These are phyloP conservation scores for Temnothorax nylanderi DNA, from an alignment of 1,140 invertebrate genomes.

Conservation along the genomic window DNA sequence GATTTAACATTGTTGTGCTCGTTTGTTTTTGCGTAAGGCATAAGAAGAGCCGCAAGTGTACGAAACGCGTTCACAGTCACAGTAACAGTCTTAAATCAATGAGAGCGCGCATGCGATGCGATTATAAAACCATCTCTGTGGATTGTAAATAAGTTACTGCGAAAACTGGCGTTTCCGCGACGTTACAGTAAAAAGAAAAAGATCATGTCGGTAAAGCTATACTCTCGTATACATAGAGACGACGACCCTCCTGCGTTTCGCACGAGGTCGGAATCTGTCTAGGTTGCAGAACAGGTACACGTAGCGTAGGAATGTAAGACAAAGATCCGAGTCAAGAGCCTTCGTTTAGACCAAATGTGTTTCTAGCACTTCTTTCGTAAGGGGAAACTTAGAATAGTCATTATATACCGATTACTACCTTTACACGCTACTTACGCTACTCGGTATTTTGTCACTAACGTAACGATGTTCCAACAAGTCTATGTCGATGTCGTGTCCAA, in stretches of 20 bases:
- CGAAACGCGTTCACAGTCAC: not conserved
- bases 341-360: slow-evolving; percentile 60
- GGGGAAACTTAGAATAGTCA: slow-evolving; percentile 45
- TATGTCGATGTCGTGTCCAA: slow-evolving; percentile 73
- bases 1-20: slow-evolving; percentile 41
- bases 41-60: not conserved
- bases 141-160: slow-evolving; percentile 48
- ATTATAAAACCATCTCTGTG: not conserved
- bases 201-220: not conserved
- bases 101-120: not conserved
- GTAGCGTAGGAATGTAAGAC: slow-evolving; percentile 46
- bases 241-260: not conserved
- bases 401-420: slow-evolving; percentile 51
- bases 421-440: slow-evolving; percentile 52
- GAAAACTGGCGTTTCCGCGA: slow-evolving; percentile 12
- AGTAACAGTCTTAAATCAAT: slow-evolving; percentile 23
- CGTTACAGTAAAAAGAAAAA: not conserved
- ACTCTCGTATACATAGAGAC: not conserved
- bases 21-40: not conserved
- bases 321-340: slow-evolving; percentile 37
- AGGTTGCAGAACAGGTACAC: slow-evolving; percentile 11
- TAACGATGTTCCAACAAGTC: slow-evolving; percentile 61
- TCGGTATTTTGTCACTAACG: slow-evolving; percentile 58
- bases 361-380: slow-evolving; percentile 55
- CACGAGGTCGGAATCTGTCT: not conserved